These are phyloP conservation scores for Mactromeris polynyma DNA, from an alignment of 2,888 invertebrate genomes.

Conservation along the genomic window DNA sequence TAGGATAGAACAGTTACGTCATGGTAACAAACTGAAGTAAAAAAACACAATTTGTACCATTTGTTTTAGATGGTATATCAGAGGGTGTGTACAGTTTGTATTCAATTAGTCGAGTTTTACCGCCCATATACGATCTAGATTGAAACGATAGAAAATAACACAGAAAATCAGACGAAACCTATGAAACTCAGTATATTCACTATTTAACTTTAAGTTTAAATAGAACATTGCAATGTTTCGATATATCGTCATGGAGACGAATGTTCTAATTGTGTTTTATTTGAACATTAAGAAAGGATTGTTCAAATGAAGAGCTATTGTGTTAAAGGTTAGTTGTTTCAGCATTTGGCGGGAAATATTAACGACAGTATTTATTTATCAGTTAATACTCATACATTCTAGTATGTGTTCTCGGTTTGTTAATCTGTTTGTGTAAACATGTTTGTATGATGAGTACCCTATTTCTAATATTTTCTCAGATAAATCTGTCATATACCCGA, in stretches of 20 bases:
- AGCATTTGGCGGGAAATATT: neutral
- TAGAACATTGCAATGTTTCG: neutral
- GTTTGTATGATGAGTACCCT: too few relatives aligned
- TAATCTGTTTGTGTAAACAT: too few relatives aligned
- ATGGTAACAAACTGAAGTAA: neutral
- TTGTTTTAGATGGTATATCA: neutral
- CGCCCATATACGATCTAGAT: neutral
- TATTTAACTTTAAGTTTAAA: neutral
- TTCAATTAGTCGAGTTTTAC: neutral
- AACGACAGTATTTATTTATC: neutral
- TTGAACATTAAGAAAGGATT: neutral
- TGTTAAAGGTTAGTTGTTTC: neutral
- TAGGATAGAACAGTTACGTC: conserved; percentile 11
- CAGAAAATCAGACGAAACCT: neutral
- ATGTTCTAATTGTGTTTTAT: neutral
- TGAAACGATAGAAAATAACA: neutral
- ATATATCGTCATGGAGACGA: neutral
- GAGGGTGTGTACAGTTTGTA: neutral
- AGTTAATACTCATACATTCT: too few relatives aligned
- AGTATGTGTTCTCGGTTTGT: too few relatives aligned
- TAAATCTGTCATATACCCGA: too few relatives aligned
- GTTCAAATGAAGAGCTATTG: neutral
- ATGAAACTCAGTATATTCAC: neutral
- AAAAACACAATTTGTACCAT: neutral
- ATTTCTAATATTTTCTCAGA: too few relatives aligned